Percentiles rank a stretch among this genome's conserved stretches.
Evolutionary conservation across 2,797 vertebrate species (phyloP).

Genomic region (Cossypha caffra): DNA sequence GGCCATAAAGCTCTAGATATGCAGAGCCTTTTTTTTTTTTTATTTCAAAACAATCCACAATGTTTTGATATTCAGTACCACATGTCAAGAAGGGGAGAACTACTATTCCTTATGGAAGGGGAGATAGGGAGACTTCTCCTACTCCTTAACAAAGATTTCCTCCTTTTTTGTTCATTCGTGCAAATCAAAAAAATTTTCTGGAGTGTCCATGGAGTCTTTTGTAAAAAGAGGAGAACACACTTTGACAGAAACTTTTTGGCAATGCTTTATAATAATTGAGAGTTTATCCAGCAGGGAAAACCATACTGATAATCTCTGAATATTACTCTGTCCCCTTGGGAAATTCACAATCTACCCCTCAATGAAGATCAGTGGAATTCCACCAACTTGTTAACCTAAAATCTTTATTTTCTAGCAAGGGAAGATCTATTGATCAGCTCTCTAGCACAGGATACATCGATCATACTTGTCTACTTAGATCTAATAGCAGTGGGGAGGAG

Average conservation of each 20-base stretch:
- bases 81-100: neutral
- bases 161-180: neutral
- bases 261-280: neutral
- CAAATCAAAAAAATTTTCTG: neutral
- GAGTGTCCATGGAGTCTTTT: neutral
- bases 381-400: slow-evolving; percentile 15
- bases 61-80: accelerated
- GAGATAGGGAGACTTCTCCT: neutral
- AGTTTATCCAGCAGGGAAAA: neutral
- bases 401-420: neutral
- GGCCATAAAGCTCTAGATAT: neutral
- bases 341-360: neutral
- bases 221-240: neutral
- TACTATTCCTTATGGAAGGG: neutral
- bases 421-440: neutral
- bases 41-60: neutral
- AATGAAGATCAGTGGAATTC: neutral
- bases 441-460: neutral
- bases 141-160: neutral
- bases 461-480: neutral
- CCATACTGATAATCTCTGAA: neutral
- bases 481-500: neutral
- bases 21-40: accelerated
- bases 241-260: neutral
- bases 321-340: neutral